Evolutionary conservation across 2,888 invertebrate species (phyloP).

Genomic region (Andrena hattorfiana): DNA sequence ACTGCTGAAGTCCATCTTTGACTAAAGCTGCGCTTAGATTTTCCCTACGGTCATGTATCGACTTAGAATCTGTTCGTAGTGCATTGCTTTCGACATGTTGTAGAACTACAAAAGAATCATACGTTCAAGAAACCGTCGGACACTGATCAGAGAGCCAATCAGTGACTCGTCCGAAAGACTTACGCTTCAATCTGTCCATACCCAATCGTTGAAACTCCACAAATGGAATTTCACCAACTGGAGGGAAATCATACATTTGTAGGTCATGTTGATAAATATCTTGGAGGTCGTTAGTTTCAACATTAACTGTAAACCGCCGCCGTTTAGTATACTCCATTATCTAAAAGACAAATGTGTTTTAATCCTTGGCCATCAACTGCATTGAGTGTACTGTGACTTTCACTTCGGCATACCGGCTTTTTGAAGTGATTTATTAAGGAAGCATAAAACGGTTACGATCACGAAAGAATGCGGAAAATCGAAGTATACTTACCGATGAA

Average conservation of each 20-base stretch:
- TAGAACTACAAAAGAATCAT: constrained; percentile 44
- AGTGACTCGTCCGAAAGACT: constrained; percentile 1
- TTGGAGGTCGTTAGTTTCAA: constrained; percentile 78
- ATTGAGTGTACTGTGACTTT: background rate
- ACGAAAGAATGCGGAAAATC: background rate
- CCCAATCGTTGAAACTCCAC: constrained; percentile 96
- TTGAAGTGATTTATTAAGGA: background rate
- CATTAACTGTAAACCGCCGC: constrained; percentile 47
- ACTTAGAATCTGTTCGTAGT: constrained; percentile 88
- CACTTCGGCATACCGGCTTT: background rate
- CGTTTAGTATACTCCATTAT: constrained; percentile 64
- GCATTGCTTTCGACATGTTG: constrained; percentile 56
- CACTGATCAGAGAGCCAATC: background rate
- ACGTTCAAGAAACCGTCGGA: background rate
- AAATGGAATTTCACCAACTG: constrained; percentile 90
- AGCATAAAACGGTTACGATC: background rate
- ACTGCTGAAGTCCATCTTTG: constrained; percentile 89
- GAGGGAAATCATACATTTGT: constrained; percentile 92
- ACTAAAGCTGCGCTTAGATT: constrained; percentile 88
- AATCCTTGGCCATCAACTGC: background rate
- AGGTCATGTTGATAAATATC: constrained; percentile 91
- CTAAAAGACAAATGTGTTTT: background rate
- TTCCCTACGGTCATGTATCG: constrained; percentile 89
- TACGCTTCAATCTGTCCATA: constrained; percentile 87
- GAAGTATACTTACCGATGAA: background rate